Percentiles rank a stretch among this genome's conserved stretches.
phyloP scores from a whole-genome alignment of 2,113 vertebrate species.

The Narcine bancroftii region DNA sequence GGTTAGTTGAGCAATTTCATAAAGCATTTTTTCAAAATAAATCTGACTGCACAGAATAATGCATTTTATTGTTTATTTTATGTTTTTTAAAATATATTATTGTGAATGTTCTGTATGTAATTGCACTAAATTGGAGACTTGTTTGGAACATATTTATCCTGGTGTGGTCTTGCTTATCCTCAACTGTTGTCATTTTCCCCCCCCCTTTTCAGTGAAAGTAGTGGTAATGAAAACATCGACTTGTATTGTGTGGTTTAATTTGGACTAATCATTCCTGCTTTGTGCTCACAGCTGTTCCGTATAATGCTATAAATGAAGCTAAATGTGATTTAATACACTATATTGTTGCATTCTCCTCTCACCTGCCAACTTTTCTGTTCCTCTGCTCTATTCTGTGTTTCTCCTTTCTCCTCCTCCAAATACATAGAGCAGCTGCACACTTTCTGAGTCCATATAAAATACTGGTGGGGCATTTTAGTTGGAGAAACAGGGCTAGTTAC shows the following conservation, averaged over 20 bases:
- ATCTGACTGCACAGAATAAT: neutral
- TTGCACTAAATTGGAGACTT: neutral
- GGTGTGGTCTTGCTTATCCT: neutral
- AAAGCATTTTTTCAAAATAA: conserved; percentile 40
- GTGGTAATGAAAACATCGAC: neutral
- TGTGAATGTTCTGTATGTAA: neutral
- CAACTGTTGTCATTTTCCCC: neutral
- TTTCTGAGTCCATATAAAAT: too few species aligned
- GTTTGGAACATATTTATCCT: neutral
- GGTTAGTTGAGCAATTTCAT: conserved; percentile 29
- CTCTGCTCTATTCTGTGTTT: too few species aligned
- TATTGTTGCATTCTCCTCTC: too few species aligned
- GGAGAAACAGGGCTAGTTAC: too few species aligned
- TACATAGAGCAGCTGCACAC: too few species aligned
- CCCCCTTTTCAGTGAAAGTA: neutral
- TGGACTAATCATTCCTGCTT: neutral
- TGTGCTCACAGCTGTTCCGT: neutral
- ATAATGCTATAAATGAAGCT: neutral
- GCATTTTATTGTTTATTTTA: neutral
- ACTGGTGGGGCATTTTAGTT: too few species aligned
- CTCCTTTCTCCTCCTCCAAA: too few species aligned
- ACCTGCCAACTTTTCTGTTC: too few species aligned
- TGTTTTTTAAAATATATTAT: neutral
- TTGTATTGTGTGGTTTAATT: conserved; percentile 8
- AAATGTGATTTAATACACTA: neutral